phyloP scores from a whole-genome alignment of 2,888 invertebrate species.

The Athrips mouffetella region DNA sequence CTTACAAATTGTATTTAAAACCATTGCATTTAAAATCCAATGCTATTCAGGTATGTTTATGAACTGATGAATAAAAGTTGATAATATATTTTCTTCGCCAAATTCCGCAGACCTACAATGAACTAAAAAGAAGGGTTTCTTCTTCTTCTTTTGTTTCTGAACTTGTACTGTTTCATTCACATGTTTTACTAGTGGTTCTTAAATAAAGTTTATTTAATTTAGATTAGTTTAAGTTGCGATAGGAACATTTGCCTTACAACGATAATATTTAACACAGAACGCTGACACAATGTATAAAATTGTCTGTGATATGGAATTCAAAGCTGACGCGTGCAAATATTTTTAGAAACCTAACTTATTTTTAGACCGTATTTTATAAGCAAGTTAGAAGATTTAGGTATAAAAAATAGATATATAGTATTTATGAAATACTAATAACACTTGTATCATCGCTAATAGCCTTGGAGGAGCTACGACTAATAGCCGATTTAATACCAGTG shows the following conservation, averaged over 20 bases:
- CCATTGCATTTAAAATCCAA: too few species aligned
- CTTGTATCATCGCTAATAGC: not conserved
- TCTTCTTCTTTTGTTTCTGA: too few species aligned
- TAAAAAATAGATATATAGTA: not conserved
- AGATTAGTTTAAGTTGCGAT: not conserved
- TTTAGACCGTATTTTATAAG: conserved; percentile 23
- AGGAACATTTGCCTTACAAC: conserved; percentile 13
- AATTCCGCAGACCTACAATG: too few species aligned
- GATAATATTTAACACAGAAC: conserved; percentile 27
- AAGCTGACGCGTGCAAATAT: conserved; percentile 39
- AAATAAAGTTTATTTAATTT: not conserved
- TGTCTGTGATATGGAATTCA: conserved; percentile 66
- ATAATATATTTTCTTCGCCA: too few species aligned
- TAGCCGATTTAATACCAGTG: too few species aligned
- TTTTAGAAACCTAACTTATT: conserved; percentile 40
- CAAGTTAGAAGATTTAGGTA: too few species aligned
- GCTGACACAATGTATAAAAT: conserved; percentile 30
- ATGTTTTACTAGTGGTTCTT: not conserved
- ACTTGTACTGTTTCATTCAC: too few species aligned
- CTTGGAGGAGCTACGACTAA: too few species aligned
- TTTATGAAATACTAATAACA: not conserved
- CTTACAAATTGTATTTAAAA: too few species aligned
- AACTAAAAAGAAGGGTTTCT: too few species aligned
- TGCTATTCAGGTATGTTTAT: too few species aligned
- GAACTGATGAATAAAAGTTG: too few species aligned